These are phyloP conservation scores for Scaeva pyrastri DNA, from an alignment of 2,888 invertebrate genomes.

Conservation along the genomic window DNA sequence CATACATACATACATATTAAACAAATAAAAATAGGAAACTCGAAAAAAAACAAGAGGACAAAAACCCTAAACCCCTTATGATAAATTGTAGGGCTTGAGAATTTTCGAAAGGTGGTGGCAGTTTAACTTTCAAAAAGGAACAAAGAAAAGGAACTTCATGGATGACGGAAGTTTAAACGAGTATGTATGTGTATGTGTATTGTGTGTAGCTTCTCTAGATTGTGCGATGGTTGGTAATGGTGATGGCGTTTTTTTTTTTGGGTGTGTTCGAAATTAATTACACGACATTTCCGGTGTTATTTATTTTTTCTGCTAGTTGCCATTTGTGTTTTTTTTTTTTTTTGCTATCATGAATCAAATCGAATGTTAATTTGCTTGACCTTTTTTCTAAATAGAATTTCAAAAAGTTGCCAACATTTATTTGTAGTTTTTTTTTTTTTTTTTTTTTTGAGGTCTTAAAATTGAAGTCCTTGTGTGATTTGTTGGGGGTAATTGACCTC, in stretches of 20 bases:
- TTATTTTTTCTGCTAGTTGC: neutral
- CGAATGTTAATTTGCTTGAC: constrained; percentile 60
- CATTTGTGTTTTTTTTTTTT: neutral
- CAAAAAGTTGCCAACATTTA: neutral
- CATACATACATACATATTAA: too few relatives aligned
- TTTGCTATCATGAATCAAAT: constrained; percentile 49
- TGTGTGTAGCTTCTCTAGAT: neutral
- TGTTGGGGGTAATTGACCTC: constrained; percentile 39
- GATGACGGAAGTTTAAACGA: neutral
- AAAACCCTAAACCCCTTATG: neutral
- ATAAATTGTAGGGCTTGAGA: neutral
- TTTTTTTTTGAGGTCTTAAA: neutral
- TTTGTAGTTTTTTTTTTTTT: neutral
- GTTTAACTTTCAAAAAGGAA: neutral
- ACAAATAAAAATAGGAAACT: neutral
- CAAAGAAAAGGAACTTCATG: neutral
- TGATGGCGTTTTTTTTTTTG: neutral
- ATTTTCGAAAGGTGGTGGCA: neutral
- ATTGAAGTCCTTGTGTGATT: neutral
- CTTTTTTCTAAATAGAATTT: constrained; percentile 39
- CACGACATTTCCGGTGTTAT: constrained; percentile 45
- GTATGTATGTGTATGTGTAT: neutral
- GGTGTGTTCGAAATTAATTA: constrained; percentile 60
- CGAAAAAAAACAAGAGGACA: neutral
- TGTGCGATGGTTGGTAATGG: too few relatives aligned